Evolutionary conservation across 23 tunicate species (phyloP).

Genomic region (Halocynthia roretzi): DNA sequence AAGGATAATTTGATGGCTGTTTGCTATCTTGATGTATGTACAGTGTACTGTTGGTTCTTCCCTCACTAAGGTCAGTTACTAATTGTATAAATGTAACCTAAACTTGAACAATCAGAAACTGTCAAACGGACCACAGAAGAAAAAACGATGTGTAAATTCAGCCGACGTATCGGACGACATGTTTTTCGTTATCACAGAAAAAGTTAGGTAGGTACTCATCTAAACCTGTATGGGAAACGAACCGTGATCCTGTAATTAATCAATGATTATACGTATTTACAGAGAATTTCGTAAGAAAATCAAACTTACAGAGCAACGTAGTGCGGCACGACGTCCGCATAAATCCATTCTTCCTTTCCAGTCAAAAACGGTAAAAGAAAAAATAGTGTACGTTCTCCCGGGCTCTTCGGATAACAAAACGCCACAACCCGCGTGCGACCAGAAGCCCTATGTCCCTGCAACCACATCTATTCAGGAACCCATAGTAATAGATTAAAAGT

Average conservation of each 20-base stretch:
- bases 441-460: too few relatives aligned
- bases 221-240: too few relatives aligned
- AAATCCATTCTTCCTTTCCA: constrained; percentile 37
- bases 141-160: constrained; percentile 59
- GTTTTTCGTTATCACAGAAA: constrained; percentile 57
- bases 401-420: not conserved
- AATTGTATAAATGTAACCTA: too few relatives aligned
- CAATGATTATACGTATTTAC: not conserved
- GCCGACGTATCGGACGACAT: constrained; percentile 65
- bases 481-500: constrained; percentile 48
- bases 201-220: constrained; percentile 36
- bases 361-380: constrained; percentile 10
- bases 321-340: constrained; percentile 82
- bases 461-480: constrained; percentile 31
- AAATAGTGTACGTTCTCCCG: not conserved
- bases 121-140: constrained; percentile 77
- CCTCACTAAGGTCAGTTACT: too few relatives aligned
- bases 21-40: too few relatives aligned
- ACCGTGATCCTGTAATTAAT: not conserved
- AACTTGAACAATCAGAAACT: constrained; percentile 24
- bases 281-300: constrained; percentile 70
- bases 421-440: not conserved
- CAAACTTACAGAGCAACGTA: constrained; percentile 52
- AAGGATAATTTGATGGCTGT: too few relatives aligned
- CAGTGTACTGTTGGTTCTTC: too few relatives aligned